Evolutionary conservation across 2,113 vertebrate species (phyloP), one percentile per base, ranked within the genome.

Genomic region (Corapipo altera): DNA sequence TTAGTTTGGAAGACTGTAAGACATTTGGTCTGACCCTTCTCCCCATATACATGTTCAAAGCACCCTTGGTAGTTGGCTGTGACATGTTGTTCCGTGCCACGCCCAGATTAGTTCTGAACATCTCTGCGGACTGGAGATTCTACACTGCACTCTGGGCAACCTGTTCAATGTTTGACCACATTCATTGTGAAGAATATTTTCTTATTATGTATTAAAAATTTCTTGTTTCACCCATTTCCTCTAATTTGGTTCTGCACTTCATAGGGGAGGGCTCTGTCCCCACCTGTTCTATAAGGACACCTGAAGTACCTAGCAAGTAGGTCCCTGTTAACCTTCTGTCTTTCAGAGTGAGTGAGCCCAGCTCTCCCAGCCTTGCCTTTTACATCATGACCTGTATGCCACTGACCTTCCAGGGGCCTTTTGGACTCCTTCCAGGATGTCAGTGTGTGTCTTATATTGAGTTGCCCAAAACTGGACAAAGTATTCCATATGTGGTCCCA

Each of bases 321-420:
- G 43, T 77, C 58, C 58, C 16, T 22, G 12, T 64, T 66, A 67
- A 41, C 43, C 35, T 54, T 51, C 23, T 6, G 2, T 65, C 13
- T 23, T 88, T 52, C 41, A 39, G 65, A 51, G 15, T 12, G 11
- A 80, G 49, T 0, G 1, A 77, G 24, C 10, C 10, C 3, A 5
- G 1, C 9, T 76, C 30, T 48, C 48, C 15, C 62, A 55, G 55
- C 39, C n/a, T 69, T 48, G 41, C 48, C 22, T 79, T n/a, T 30
- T 52, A 0, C 15, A 12, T 26, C 43, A 54, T 1, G 3, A 58
- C 37, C 30, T 37, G 24, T 57, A 30, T 0, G 4, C 61, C 24
- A 35, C 52, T n/a, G 33, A 74, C 13, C 27, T 86, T 75, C n/a
- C 27, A 48, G 46, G 21, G 15, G 14, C 23, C 12, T 6, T 70